phyloP scores from a whole-genome alignment of 2,113 vertebrate species.

The Irena cyanogastra region DNA sequence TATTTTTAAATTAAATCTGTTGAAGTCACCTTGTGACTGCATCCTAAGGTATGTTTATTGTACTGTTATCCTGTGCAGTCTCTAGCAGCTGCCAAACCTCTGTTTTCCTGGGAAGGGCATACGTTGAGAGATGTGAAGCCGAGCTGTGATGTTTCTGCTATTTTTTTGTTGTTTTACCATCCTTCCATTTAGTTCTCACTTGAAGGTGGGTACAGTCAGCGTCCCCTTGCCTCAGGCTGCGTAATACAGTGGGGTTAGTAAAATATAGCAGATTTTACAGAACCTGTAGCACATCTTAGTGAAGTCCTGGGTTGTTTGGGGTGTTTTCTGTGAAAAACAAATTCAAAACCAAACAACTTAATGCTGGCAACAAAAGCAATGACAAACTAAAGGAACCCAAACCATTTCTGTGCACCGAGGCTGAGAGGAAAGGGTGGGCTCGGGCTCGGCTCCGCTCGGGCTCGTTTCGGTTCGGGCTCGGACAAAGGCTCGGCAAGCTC shows the following conservation, averaged over 20 bases:
- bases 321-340: neutral
- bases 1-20: neutral
- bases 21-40: neutral
- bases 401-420: fast-evolving
- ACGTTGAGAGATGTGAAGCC: fast-evolving
- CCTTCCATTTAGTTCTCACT: neutral
- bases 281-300: neutral
- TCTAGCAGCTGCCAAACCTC: neutral
- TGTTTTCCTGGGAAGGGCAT: neutral
- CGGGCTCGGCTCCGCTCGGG: neutral
- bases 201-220: no score
- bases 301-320: no score
- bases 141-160: neutral
- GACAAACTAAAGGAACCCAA: neutral
- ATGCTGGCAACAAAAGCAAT: neutral
- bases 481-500: neutral
- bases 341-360: neutral
- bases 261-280: fast-evolving
- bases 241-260: neutral
- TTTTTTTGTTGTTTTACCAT: neutral
- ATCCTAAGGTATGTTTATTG: neutral
- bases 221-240: no score
- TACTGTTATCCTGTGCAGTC: neutral
- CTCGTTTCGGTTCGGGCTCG: neutral
- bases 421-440: neutral